Evolutionary conservation across 2,797 vertebrate genomes (phyloP).

Genomic region (Melanotaenia nigrans): DNA sequence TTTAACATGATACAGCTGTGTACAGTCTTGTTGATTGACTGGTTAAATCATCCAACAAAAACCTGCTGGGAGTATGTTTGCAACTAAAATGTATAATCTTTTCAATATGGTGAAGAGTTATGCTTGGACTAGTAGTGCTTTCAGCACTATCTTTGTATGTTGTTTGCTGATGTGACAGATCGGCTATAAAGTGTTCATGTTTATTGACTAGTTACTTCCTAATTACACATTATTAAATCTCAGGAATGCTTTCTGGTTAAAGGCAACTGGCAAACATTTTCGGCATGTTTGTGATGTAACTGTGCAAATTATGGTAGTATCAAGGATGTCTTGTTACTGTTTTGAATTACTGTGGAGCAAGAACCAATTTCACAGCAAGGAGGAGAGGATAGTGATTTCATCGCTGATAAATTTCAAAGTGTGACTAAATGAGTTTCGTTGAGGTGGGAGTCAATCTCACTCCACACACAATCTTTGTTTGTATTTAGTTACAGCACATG

Average conservation of each 20-base stretch:
- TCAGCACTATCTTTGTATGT: slow-evolving; percentile 18
- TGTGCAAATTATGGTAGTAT: neutral
- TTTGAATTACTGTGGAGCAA: slow-evolving; percentile 10
- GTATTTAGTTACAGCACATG: slow-evolving; percentile 8
- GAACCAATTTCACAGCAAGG: slow-evolving; percentile 3
- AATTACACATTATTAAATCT: neutral
- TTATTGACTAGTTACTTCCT: slow-evolving; percentile 15
- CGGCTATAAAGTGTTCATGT: neutral
- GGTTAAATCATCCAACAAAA: slow-evolving; percentile 65
- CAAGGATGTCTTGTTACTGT: neutral
- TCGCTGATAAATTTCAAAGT: slow-evolving; percentile 15
- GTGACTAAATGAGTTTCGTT: slow-evolving; percentile 14
- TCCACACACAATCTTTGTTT: neutral
- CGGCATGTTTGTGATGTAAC: neutral
- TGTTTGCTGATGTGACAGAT: slow-evolving; percentile 10
- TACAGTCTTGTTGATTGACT: slow-evolving; percentile 70
- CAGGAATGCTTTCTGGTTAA: neutral
- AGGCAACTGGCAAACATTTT: neutral
- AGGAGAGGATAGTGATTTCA: slow-evolving; percentile 4
- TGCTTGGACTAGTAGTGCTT: slow-evolving; percentile 43
- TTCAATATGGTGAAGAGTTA: slow-evolving; percentile 50
- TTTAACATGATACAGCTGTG: slow-evolving; percentile 72
- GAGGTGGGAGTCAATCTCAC: slow-evolving; percentile 14
- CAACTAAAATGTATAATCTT: slow-evolving; percentile 67
- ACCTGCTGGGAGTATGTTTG: slow-evolving; percentile 66